Evolutionary conservation across 30 jellyfish, hydroid and myxozoan species (phyloP), one percentile per base, ranked within the genome.

Genomic region (Hydra vulgaris): DNA sequence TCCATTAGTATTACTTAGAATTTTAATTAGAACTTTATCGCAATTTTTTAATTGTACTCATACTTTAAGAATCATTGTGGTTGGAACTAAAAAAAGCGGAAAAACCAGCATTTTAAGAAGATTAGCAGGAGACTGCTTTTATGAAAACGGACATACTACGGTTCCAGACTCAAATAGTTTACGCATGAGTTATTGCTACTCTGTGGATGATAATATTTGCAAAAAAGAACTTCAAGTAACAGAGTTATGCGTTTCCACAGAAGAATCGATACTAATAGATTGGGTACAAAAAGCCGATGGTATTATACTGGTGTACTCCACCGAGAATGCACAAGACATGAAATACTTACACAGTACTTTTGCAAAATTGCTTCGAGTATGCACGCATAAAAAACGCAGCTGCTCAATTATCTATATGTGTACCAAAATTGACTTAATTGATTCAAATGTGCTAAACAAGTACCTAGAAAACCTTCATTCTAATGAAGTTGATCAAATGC

Each of bases 81-180:
- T 69, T 24, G 76, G 76, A 15, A 21, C 76, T 8, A 24, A 69
- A 5, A 69, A 69, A 21, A 19, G 76, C 15, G 76, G 76, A 69
- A 69, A 69, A 24, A 69, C 76, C 7, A 69, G 76, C 27, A 69
- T 69, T 69, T 5, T 69, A 3, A 5, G 76, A 5, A 21, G 76
- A 21, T 69, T 69, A 21, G 76, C 76, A 3, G 76, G 76, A 69
- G 76, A 69, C 27, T 19, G 25, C 25, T 69, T 69, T 15, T 69
- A 69, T 24, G 76, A 69, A 19, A 15, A 69, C 8, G 15, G 15
- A 69, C 8, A 19, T 8, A 15, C 7, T 5, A 1, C 76, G 15
- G 76, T 3, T 5, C 27, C 8, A 21, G 27, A 21, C 4, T 20
- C 76, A n/a, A n/a, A n/a, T n/a, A n/a, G n/a, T 69, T 69, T 69